These are phyloP conservation scores for Girardinichthys multiradiatus DNA, from an alignment of 2,113 vertebrate species.

Conservation along the genomic window DNA sequence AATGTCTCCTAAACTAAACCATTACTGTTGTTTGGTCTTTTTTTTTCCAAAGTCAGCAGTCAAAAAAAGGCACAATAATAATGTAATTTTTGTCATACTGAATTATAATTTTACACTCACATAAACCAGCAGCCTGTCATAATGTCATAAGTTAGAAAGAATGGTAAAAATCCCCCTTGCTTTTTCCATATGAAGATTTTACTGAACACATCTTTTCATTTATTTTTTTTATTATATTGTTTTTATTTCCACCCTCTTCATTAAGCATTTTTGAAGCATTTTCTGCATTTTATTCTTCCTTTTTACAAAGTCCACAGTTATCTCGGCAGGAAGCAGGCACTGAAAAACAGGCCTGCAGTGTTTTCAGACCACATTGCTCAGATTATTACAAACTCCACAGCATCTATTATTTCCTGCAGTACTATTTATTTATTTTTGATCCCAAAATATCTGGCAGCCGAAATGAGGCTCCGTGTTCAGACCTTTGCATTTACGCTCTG, in stretches of 20 bases:
- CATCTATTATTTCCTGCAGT: not conserved
- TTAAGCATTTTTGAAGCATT: not conserved
- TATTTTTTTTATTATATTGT: not conserved
- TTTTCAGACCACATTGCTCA: slow-evolving; percentile 1
- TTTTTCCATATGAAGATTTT: not conserved
- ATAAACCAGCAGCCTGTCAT: not conserved
- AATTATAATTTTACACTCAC: not conserved
- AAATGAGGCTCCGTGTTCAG: not conserved
- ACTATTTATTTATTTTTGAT: slow-evolving; percentile 3
- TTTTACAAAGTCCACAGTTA: not conserved
- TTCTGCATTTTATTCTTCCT: not conserved
- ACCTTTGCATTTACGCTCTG: not conserved
- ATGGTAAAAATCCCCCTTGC: not conserved
- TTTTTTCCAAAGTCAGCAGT: too few species aligned
- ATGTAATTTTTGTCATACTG: too few species aligned
- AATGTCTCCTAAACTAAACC: too few species aligned
- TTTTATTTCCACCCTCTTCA: not conserved
- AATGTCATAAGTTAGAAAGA: slow-evolving; percentile 34
- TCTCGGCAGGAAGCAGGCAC: not conserved
- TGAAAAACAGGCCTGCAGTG: not conserved
- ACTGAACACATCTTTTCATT: not conserved
- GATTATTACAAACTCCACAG: slow-evolving; percentile 1
- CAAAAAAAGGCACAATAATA: too few species aligned
- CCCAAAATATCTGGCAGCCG: slow-evolving; percentile 2
- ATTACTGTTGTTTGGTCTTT: too few species aligned